Conservation (phyloP, 2,888 invertebrate species). For the Ommatoiulus sabulosus region DNA sequence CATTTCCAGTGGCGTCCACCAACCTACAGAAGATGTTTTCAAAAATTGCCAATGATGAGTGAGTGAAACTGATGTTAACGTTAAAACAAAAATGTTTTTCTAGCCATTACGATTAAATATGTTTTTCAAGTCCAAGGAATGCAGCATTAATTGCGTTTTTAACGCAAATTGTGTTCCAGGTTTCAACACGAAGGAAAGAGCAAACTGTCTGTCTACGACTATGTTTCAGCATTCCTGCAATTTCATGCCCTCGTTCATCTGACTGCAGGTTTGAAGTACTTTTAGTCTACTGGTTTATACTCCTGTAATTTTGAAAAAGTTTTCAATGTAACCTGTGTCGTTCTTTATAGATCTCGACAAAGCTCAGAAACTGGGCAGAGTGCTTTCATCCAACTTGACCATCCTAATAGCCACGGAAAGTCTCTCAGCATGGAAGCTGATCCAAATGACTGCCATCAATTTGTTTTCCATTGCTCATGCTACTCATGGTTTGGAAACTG, state of each 20-base stretch:
- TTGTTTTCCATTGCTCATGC: constrained; percentile 75
- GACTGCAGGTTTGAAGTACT: constrained; percentile 60
- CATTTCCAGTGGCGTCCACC: constrained; percentile 85
- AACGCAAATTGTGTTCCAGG: constrained; percentile 58
- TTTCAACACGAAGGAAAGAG: constrained; percentile 70
- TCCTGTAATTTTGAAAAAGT: neutral
- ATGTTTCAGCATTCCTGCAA: constrained; percentile 74
- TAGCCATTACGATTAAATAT: no score
- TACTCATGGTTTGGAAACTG: constrained; percentile 60
- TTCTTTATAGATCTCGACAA: constrained; percentile 71
- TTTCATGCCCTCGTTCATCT: constrained; percentile 72
- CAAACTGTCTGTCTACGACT: constrained; percentile 74
- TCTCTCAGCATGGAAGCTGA: constrained; percentile 79
- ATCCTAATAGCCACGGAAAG: constrained; percentile 83
- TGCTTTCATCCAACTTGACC: constrained; percentile 78
- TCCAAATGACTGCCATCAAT: constrained; percentile 83
- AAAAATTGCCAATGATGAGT: constrained; percentile 68
- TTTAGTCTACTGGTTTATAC: neutral
- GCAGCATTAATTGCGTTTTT: neutral
- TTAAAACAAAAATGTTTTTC: no score
- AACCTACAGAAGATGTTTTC: constrained; percentile 81
- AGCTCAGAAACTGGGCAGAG: constrained; percentile 75
- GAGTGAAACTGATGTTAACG: constrained; percentile 47
- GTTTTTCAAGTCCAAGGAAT: no score
- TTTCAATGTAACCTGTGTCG: neutral